Evolutionary conservation across 2,113 vertebrate species (phyloP), one percentile per base, ranked within the genome.

Genomic region (Zosterops borbonicus): DNA sequence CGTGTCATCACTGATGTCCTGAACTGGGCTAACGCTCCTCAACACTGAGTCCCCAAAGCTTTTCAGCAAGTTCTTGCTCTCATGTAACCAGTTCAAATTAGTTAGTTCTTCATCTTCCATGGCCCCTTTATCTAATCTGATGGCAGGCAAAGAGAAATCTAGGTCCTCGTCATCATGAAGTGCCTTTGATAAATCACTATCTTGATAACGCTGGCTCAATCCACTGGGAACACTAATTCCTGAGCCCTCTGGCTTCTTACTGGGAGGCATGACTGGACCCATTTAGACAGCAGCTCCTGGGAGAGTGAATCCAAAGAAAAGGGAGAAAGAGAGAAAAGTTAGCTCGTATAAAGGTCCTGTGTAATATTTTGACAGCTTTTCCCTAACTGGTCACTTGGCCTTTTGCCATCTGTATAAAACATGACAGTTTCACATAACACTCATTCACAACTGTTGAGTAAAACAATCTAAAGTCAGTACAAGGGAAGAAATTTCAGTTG

Each of bases 241-340:
- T 96, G 99, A 99, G 98, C 98, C 98, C 97, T 99, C 99, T 80
- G 99, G 98, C 98, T 99, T 99, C 98, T 99, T 99, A 97, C 99
- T 99, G 98, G 99, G 99, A 98, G 99, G 99, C 99, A 99, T 99
- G 98, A 99, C 99, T 98, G 99, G 99, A 98, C 99, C 99, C 99
- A 99, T 99, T 98, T 98, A 99, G 98, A 98, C 98, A 98, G 98
- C 97, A 96, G 96, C 98, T 98, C 98, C 99, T 99, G 90, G 88
- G 83, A 85, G 91, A 85, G 83, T 14, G 78, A 82, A 97, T 31
- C 27, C 96, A 84, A 79, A 90, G 46, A 42, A 59, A 76, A 52
- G 55, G 25, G 15, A 91, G 58, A 83, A 82, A 89, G 44, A 82
- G 46, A 96, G 31, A 97, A 89, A 78, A 46, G 88, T 94, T 87